phyloP scores from a whole-genome alignment of 2,797 vertebrate genomes.

The Salmo trutta region DNA sequence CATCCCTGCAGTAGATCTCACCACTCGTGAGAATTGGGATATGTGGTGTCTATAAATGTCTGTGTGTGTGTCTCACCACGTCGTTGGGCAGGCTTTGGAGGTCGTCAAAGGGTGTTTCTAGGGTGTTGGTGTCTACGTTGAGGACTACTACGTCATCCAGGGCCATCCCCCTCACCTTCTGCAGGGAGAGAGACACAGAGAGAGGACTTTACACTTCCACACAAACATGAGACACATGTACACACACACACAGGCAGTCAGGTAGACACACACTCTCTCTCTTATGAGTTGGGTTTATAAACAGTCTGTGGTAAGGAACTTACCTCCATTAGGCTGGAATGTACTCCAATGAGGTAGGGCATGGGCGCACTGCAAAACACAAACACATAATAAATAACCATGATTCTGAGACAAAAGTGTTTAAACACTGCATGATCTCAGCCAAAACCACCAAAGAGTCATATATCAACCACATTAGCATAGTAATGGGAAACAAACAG shows the following conservation, averaged over 20 bases:
- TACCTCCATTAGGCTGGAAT: constrained; percentile 98
- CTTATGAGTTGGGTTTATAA: background rate
- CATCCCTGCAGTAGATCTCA: background rate
- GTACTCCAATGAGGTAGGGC: constrained; percentile 99
- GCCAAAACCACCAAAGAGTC: no score
- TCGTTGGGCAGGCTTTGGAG: constrained; percentile 95
- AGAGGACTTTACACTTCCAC: background rate
- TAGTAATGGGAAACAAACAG: no score
- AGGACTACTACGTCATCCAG: constrained; percentile 86
- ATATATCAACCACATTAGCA: no score
- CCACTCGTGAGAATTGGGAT: background rate
- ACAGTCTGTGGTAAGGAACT: constrained; percentile 41
- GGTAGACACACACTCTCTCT: background rate
- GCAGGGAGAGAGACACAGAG: constrained; percentile 25
- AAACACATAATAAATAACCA: constrained; percentile 33
- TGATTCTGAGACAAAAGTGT: no score
- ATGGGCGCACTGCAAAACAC: constrained; percentile 90
- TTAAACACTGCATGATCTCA: no score
- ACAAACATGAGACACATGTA: background rate
- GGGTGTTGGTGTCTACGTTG: constrained; percentile 95
- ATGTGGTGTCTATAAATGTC: background rate
- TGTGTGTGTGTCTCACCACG: constrained; percentile 79
- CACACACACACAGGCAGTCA: background rate
- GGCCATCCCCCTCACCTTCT: constrained; percentile 93
- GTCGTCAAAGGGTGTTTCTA: constrained; percentile 95